Evolutionary conservation across 2,888 invertebrate genomes (phyloP).

Genomic region (Laspeyria flexula): DNA sequence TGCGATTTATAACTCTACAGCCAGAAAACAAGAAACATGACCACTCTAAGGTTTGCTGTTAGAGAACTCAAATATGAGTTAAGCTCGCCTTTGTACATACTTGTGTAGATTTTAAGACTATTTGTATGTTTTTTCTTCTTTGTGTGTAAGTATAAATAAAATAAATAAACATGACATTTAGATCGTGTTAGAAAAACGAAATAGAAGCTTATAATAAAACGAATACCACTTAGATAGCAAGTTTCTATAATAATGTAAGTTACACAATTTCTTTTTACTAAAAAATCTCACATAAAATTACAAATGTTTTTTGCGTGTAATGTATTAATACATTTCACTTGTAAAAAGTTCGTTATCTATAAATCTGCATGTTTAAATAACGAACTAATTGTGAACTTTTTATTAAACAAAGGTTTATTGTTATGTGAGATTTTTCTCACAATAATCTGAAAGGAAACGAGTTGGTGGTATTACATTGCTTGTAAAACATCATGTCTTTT

Average conservation of each 20-base stretch:
- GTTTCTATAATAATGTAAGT: neutral
- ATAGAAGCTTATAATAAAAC: neutral
- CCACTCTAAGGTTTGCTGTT: no score
- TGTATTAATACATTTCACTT: slow-evolving; percentile 48
- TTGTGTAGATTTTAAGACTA: no score
- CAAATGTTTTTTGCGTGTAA: slow-evolving; percentile 22
- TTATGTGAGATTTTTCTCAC: slow-evolving; percentile 54
- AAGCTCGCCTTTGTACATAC: no score
- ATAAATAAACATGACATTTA: no score
- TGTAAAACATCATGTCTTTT: slow-evolving; percentile 21
- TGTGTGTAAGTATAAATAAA: no score
- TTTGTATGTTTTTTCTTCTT: no score
- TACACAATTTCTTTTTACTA: slow-evolving; percentile 18
- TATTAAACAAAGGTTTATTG: slow-evolving; percentile 58
- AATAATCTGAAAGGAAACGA: slow-evolving; percentile 32
- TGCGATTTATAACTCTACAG: no score
- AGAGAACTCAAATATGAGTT: no score
- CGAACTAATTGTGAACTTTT: slow-evolving; percentile 48
- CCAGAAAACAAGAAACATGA: no score
- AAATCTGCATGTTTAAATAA: slow-evolving; percentile 41
- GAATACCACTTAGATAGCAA: neutral
- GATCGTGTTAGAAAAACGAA: no score
- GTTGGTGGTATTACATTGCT: slow-evolving; percentile 12
- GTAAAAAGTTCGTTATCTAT: slow-evolving; percentile 48
- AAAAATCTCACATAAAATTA: slow-evolving; percentile 45